These are phyloP conservation scores for Gorsachius goisagi DNA, from an alignment of 2,113 vertebrate genomes.

Conservation along the genomic window DNA sequence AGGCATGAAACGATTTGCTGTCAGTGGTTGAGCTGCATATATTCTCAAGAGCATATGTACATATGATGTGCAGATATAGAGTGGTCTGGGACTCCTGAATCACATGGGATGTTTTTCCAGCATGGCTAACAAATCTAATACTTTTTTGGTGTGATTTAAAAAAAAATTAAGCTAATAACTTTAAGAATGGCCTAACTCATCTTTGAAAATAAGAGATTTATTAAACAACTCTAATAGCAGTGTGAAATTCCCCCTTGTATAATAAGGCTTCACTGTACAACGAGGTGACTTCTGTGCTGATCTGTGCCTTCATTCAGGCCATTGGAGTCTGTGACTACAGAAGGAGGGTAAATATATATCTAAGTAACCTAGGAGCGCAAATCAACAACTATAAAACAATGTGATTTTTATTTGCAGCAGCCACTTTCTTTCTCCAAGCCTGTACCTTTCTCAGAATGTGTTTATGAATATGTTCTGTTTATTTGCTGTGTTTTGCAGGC, in stretches of 20 bases:
- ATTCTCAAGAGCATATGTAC: not conserved
- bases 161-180: slow-evolving; percentile 14
- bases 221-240: not conserved
- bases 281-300: not conserved
- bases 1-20: not conserved
- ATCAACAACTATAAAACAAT: not conserved
- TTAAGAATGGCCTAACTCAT: not conserved
- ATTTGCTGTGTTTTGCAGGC: slow-evolving; percentile 82
- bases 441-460: not conserved
- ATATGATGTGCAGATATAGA: not conserved
- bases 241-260: not conserved
- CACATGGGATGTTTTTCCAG: not conserved
- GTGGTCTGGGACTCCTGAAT: not conserved
- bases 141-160: not conserved
- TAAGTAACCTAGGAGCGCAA: not conserved
- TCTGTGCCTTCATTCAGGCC: not conserved
- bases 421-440: not conserved
- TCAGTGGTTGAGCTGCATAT: not conserved
- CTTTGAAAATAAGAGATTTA: not conserved
- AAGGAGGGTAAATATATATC: not conserved
- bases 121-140: slow-evolving; percentile 53
- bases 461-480: slow-evolving; percentile 26
- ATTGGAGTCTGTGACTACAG: not conserved
- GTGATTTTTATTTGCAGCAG: not conserved
- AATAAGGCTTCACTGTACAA: not conserved